Percentiles rank a stretch among this genome's conserved stretches.
These are phyloP conservation scores for Diacarnus erythraeanus DNA, from an alignment of 37 sponge, comb jelly and placozoan genomes.

Conservation along the genomic window DNA sequence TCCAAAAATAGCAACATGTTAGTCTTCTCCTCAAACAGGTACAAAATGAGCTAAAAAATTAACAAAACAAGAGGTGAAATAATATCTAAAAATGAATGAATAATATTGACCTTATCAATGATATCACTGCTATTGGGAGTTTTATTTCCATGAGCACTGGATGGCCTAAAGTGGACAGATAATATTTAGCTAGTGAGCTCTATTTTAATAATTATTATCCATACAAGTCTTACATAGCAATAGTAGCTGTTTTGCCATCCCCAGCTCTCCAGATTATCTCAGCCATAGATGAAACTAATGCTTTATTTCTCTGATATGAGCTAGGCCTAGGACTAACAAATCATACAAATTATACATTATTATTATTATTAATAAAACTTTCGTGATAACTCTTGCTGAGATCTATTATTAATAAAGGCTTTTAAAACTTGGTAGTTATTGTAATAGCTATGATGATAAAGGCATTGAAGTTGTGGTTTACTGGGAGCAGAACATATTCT, in stretches of 20 bases:
- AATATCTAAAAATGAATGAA: neutral
- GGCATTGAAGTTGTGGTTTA: no score
- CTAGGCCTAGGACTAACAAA: slow-evolving; percentile 25
- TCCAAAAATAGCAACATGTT: no score
- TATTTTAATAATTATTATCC: no score
- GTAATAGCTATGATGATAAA: no score
- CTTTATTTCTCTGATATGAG: slow-evolving; percentile 17
- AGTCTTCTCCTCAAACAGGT: no score
- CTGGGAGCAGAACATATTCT: no score
- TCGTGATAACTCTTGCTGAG: no score
- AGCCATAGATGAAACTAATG: slow-evolving; percentile 41
- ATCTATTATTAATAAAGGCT: no score
- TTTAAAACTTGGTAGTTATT: no score
- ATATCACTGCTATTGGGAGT: neutral
- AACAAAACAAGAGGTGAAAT: neutral
- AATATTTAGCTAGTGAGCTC: no score
- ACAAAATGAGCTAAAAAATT: neutral
- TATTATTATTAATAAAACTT: no score
- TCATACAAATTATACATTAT: neutral
- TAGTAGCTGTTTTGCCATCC: slow-evolving; percentile 11
- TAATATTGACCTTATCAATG: neutral
- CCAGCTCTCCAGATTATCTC: slow-evolving; percentile 80
- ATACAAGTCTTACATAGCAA: slow-evolving; percentile 67
- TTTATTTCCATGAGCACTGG: neutral
- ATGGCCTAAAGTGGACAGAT: no score